Evolutionary conservation across 1,140 invertebrate genomes (phyloP), one percentile per base, ranked within the genome.

Genomic region (Amphibalanus amphitrite): DNA sequence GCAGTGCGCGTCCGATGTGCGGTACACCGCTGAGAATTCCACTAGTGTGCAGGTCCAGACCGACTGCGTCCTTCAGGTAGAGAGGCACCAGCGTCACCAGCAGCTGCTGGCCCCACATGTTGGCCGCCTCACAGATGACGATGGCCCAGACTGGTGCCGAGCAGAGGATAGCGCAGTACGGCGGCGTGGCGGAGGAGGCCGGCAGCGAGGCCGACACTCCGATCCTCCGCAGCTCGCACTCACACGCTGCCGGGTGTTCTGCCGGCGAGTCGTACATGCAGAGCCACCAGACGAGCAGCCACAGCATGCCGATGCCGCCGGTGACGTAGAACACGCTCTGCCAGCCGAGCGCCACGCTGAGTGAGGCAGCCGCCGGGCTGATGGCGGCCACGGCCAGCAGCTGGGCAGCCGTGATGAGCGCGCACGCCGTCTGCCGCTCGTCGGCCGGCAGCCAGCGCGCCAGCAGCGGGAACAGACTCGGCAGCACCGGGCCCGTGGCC

Each of bases 241-340:
- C 47, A 26, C 69, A 68, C 64, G 69, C 70, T 23, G 69, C 65
- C 15, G 73, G 73, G 67, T 74, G 73, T 15, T 68, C n/a, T 38
- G 71, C 71, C 8, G 74, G 74, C 15, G 70, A 59, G 33, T 75
- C 74, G n/a, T 70, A 90, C 0, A 90, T 84, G 25, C 90, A 80
- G 69, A 86, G 82, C 75, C 87, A 82, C 90, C 90, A 92, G 74
- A 86, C 86, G 29, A 84, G 77, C 4, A 90, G 59, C 90, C 83
- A 77, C 0, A 75, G 40, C 3, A 76, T 69, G 1, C 86, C 87
- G 3, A 88, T 74, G 0, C 81, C 73, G n/a, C 87, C 88, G 15
- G 85, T 86, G 3, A 85, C 77, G 74, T 91, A 87, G 78, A 92
- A 93, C 0, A 89, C 88, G 69, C 85, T 83, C 70, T 87, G 85